These are phyloP conservation scores for Nerophis lumbriciformis DNA, from an alignment of 2,113 vertebrate genomes.

Conservation along the genomic window DNA sequence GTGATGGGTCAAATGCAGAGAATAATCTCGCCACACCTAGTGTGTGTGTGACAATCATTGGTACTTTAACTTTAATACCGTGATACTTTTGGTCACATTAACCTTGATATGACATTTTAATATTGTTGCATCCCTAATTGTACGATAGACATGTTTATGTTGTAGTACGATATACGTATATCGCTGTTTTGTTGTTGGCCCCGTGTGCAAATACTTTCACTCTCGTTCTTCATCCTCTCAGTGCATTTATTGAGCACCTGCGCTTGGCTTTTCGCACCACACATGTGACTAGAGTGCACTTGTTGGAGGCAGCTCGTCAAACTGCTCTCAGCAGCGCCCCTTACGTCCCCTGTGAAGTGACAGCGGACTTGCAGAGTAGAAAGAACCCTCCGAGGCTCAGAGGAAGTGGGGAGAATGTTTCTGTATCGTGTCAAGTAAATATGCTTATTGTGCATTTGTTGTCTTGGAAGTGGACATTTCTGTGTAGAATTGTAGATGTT, in stretches of 20 bases:
- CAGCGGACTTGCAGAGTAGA: constrained; percentile 41
- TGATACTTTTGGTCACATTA: no score
- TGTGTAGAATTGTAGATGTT: neutral
- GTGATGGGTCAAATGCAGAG: no score
- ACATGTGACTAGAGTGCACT: constrained; percentile 15
- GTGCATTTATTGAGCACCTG: neutral
- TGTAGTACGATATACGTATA: no score
- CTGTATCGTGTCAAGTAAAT: neutral
- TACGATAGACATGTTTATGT: no score
- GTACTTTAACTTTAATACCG: no score
- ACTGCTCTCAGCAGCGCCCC: neutral
- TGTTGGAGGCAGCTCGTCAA: constrained; percentile 9
- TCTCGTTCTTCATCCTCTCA: neutral
- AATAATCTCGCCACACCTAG: no score
- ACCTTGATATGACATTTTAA: no score
- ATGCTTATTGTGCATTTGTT: constrained; percentile 4
- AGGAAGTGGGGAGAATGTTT: constrained; percentile 9
- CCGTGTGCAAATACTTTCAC: neutral
- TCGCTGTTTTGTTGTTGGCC: no score
- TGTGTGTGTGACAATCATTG: no score
- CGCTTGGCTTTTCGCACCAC: constrained; percentile 5
- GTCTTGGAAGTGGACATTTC: neutral
- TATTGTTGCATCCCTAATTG: no score
- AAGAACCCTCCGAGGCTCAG: constrained; percentile 20
- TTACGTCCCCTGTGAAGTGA: constrained; percentile 35